A percentile compares a stretch with the other conserved stretches of the same genome.
Evolutionary conservation across 2,113 vertebrate species (phyloP).

Genomic region (Pseudopodoces humilis): DNA sequence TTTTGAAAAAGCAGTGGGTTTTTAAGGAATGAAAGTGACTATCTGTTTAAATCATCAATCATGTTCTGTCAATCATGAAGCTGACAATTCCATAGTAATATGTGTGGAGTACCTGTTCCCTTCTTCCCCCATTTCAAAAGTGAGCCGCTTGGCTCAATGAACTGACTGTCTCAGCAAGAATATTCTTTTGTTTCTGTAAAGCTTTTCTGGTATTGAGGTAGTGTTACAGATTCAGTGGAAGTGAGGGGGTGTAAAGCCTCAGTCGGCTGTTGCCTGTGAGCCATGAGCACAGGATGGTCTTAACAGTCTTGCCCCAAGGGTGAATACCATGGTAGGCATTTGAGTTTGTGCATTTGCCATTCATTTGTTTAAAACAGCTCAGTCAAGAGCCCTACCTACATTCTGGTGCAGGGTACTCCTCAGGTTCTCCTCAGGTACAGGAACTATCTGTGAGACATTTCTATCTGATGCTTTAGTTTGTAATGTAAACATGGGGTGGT

Average conservation of each 20-base stretch:
- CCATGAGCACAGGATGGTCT: not conserved
- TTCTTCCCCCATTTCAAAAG: not conserved
- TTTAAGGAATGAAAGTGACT: not conserved
- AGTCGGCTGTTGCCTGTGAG: not conserved
- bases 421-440: not conserved
- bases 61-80: not conserved
- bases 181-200: not conserved
- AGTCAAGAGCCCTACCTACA: not conserved
- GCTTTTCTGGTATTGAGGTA: constrained; percentile 20
- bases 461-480: not conserved
- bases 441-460: not conserved
- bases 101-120: not conserved
- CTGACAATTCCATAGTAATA: not conserved
- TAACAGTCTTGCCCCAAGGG: not conserved
- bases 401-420: not conserved
- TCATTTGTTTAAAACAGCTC: not conserved
- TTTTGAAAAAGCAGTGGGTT: not conserved
- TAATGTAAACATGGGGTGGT: not conserved
- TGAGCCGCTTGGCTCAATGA: not conserved
- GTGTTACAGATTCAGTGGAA: not conserved
- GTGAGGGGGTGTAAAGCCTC: not conserved
- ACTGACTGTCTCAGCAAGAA: not conserved
- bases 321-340: not conserved
- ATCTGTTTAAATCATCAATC: not conserved
- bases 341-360: not conserved